Evolutionary conservation across 2,797 vertebrate genomes (phyloP).

Genomic region (Carcharodon carcharias): DNA sequence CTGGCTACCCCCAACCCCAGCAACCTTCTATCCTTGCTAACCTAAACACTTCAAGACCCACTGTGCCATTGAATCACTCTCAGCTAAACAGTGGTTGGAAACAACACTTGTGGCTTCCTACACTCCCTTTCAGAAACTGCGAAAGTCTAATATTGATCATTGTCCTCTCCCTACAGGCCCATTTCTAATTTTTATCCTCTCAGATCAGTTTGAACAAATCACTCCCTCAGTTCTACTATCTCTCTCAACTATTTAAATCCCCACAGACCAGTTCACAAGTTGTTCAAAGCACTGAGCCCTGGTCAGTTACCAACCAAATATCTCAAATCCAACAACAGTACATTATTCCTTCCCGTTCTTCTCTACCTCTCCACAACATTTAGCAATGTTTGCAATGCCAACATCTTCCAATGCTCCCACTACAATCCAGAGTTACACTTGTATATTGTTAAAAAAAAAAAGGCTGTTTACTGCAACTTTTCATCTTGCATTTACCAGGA

Average conservation of each 20-base stretch:
- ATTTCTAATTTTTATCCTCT: not conserved
- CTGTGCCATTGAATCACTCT: not conserved
- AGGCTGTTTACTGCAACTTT: no score
- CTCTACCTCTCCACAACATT: not conserved
- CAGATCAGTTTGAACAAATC: not conserved
- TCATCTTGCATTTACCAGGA: no score
- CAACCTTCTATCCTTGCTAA: not conserved
- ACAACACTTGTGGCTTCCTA: not conserved
- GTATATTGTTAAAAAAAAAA: no score
- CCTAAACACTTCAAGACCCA: not conserved
- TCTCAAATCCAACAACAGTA: not conserved
- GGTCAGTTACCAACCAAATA: not conserved
- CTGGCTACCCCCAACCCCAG: not conserved
- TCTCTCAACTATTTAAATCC: not conserved
- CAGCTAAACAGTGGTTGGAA: not conserved
- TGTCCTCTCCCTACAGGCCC: no score
- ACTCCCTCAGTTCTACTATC: not conserved
- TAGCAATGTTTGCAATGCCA: not conserved
- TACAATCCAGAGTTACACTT: not conserved
- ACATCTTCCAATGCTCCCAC: not conserved
- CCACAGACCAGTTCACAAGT: not conserved
- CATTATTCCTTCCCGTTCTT: not conserved
- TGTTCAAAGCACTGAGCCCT: not conserved
- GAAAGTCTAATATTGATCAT: not conserved
- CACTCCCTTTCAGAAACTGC: not conserved